Conservation (phyloP, 1,140 invertebrate genomes). For the Nomia melanderi region DNA sequence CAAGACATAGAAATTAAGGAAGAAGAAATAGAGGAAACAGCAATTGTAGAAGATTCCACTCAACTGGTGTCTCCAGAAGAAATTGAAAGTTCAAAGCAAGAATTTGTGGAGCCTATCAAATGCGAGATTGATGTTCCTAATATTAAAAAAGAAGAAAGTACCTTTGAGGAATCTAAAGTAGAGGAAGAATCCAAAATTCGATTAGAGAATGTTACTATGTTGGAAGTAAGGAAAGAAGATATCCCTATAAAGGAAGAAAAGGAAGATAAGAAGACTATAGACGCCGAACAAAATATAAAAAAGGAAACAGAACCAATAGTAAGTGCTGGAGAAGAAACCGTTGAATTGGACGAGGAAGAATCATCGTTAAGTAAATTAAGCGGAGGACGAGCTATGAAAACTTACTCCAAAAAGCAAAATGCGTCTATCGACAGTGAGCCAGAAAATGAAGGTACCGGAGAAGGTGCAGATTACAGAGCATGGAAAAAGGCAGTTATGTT, state of each 20-base stretch:
- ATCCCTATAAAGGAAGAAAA: constrained; percentile 58
- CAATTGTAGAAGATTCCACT: constrained; percentile 23
- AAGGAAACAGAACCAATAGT: constrained; percentile 73
- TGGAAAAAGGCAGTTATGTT: constrained; percentile 96
- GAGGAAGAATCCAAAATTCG: constrained; percentile 26
- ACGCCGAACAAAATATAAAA: constrained; percentile 71
- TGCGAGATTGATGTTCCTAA: constrained; percentile 13
- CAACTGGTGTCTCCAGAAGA: constrained; percentile 25
- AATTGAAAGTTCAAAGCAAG: constrained; percentile 29
- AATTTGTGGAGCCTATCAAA: constrained; percentile 41
- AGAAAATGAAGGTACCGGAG: constrained; percentile 79
- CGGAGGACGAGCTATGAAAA: constrained; percentile 75
- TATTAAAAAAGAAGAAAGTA: constrained; percentile 52
- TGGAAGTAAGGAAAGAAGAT: constrained; percentile 55
- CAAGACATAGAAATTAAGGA: constrained; percentile 59
- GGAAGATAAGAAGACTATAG: constrained; percentile 66
- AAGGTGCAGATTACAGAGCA: constrained; percentile 87
- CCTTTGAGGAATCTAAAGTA: constrained; percentile 36
- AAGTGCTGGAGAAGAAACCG: constrained; percentile 66
- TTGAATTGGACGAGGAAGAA: constrained; percentile 77
- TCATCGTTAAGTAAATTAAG: constrained; percentile 75
- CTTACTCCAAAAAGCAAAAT: constrained; percentile 78
- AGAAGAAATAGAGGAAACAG: constrained; percentile 47
- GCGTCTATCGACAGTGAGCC: constrained; percentile 76
- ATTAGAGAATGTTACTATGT: constrained; percentile 3